phyloP scores from a whole-genome alignment of 2,113 vertebrate species.

The Notarius quadriscutis region DNA sequence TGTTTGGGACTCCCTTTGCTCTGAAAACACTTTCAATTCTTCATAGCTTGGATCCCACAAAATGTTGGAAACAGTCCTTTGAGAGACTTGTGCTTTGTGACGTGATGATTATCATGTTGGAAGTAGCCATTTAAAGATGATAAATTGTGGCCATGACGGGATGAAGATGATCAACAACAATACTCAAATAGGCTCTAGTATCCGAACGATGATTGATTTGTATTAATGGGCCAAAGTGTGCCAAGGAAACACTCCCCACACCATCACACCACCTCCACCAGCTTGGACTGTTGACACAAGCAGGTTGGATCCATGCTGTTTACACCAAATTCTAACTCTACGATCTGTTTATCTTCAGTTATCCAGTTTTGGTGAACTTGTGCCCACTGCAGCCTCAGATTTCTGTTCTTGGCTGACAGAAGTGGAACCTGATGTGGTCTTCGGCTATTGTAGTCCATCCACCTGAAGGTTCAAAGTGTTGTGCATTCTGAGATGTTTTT shows the following conservation, averaged over 20 bases:
- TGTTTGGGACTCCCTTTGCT: not conserved
- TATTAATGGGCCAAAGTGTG: too few relatives aligned
- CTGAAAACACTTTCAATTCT: not conserved
- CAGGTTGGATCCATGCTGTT: too few relatives aligned
- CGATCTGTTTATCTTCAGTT: not conserved
- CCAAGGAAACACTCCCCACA: too few relatives aligned
- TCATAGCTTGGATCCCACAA: not conserved
- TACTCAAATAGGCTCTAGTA: not conserved
- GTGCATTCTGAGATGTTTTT: not conserved
- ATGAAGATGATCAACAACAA: not conserved
- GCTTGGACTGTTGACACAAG: too few relatives aligned
- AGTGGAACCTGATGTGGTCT: not conserved
- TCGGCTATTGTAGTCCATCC: not conserved
- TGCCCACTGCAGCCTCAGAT: not conserved
- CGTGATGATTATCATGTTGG: not conserved
- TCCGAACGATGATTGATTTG: too few relatives aligned
- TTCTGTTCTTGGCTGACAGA: not conserved
- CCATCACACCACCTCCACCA: too few relatives aligned
- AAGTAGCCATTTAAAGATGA: not conserved
- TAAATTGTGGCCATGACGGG: too few relatives aligned
- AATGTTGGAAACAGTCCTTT: not conserved
- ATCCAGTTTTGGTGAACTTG: not conserved
- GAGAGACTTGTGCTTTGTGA: not conserved
- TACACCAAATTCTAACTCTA: not conserved
- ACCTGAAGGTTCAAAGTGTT: not conserved